These are phyloP conservation scores for Thalassoma bifasciatum DNA, from an alignment of 2,113 vertebrate genomes.

Conservation along the genomic window DNA sequence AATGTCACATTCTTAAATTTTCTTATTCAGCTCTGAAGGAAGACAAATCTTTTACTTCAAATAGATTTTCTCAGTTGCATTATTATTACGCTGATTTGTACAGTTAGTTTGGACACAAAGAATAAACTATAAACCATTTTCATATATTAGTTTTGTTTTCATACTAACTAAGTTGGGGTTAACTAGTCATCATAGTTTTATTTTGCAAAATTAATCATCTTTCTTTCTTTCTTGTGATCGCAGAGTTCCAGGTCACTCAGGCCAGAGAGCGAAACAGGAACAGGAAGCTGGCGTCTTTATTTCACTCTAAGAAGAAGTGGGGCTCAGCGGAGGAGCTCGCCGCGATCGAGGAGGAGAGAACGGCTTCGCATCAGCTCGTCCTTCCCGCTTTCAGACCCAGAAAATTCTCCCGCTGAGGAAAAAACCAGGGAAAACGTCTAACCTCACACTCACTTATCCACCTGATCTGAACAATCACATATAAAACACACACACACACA, in stretches of 20 bases:
- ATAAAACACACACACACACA: background rate
- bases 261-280: slow-evolving; percentile 78
- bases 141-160: no score
- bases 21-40: no score
- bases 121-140: no score
- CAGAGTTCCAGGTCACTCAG: slow-evolving; percentile 77
- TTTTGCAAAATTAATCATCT: background rate
- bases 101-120: no score
- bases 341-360: slow-evolving; percentile 72
- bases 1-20: no score
- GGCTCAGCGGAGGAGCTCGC: slow-evolving; percentile 79
- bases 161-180: background rate
- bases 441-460: background rate
- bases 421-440: background rate
- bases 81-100: no score
- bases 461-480: background rate
- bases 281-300: slow-evolving; percentile 80
- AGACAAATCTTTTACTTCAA: no score
- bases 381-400: slow-evolving; percentile 66
- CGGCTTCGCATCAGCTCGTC: slow-evolving; percentile 48
- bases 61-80: no score
- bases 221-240: slow-evolving; percentile 10
- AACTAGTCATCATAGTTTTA: background rate
- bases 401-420: slow-evolving; percentile 76
- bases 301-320: slow-evolving; percentile 81